A percentile compares a stretch with the other conserved stretches of the same genome.
Conservation (phyloP, 1,140 invertebrate species). For the Drosophila nasuta region DNA sequence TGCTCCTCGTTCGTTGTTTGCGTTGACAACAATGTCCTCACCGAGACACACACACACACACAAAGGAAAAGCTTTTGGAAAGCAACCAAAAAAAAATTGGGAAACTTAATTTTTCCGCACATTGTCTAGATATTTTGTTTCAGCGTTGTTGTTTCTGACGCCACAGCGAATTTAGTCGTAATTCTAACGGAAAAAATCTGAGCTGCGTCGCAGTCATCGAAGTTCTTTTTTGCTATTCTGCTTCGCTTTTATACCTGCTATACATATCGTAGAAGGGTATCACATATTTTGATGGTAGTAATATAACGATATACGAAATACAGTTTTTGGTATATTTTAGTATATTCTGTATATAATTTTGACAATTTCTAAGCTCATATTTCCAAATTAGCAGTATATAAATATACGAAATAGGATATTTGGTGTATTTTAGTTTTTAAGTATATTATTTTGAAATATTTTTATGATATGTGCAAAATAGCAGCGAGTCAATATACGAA, state of each 20-base stretch:
- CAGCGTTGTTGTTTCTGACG: slow-evolving; percentile 18
- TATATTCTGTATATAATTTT: fast-evolving
- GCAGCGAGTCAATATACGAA: too few species aligned
- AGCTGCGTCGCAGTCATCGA: slow-evolving; percentile 23
- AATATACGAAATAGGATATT: too few species aligned
- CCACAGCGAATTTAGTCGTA: slow-evolving; percentile 3
- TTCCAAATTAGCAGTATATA: too few species aligned
- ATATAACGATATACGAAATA: too few species aligned
- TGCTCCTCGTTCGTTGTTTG: slow-evolving; percentile 15
- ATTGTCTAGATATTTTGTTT: slow-evolving; percentile 40
- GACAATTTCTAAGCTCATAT: too few species aligned
- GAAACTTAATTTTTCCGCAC: slow-evolving; percentile 45
- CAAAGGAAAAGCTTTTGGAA: slow-evolving; percentile 34
- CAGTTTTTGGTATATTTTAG: too few species aligned
- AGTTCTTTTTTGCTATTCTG: slow-evolving; percentile 13
- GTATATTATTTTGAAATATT: too few species aligned
- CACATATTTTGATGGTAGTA: too few species aligned
- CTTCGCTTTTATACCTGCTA: not conserved
- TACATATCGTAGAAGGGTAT: too few species aligned
- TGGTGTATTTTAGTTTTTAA: too few species aligned
- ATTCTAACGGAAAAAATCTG: slow-evolving; percentile 27
- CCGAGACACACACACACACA: slow-evolving; percentile 18
- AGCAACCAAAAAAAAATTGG: slow-evolving; percentile 17
- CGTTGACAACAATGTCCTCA: slow-evolving; percentile 29
- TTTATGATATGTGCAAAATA: too few species aligned